Percentiles rank a stretch among this genome's conserved stretches.
phyloP scores from a whole-genome alignment of 2,113 vertebrate species.

The Paradoxurus hermaphroditus region DNA sequence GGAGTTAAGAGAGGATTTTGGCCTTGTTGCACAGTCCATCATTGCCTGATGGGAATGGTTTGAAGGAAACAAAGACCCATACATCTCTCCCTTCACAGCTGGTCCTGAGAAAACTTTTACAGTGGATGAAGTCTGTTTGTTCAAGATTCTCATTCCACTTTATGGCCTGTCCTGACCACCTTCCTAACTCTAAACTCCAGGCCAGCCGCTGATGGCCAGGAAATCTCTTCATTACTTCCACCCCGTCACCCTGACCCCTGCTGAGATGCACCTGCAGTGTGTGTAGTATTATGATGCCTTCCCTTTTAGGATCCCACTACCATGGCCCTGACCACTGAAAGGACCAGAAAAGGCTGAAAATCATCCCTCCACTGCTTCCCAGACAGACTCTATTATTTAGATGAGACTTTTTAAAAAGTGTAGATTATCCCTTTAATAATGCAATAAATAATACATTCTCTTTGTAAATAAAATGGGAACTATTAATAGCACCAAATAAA shows the following conservation, averaged over 20 bases:
- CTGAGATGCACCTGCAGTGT: neutral
- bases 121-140: neutral
- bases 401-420: neutral
- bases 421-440: neutral
- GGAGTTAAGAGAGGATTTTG: neutral
- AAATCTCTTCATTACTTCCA: neutral
- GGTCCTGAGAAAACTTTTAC: neutral
- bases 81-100: neutral
- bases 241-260: neutral
- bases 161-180: neutral
- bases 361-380: neutral
- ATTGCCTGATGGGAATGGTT: neutral
- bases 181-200: neutral
- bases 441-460: neutral
- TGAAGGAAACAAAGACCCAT: neutral
- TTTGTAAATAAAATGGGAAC: conserved; percentile 16
- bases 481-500: neutral
- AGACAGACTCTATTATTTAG: neutral
- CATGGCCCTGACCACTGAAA: neutral
- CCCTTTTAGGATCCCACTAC: neutral
- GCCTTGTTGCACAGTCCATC: neutral
- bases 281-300: neutral
- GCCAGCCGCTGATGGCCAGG: neutral
- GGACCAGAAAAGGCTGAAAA: neutral
- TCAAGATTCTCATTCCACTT: neutral